Conservation (phyloP, 2,888 invertebrate genomes). For the Alcis repandata region DNA sequence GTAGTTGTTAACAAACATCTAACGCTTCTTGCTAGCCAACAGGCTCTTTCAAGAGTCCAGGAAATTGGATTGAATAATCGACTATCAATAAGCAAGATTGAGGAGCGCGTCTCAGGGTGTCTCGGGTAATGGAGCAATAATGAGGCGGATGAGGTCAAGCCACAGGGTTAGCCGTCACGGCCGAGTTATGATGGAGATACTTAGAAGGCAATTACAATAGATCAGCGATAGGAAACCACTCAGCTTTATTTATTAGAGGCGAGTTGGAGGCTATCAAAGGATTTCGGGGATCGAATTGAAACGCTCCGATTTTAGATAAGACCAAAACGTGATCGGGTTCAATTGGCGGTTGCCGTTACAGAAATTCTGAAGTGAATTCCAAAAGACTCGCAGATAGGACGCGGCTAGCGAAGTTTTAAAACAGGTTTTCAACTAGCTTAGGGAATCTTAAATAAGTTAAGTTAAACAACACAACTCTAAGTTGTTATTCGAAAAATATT, state of each 20-base stretch:
- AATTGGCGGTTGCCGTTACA: constrained; percentile 24
- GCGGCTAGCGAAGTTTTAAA: constrained; percentile 9
- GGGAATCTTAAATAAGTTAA: neutral
- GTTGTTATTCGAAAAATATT: neutral
- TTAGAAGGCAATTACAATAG: constrained; percentile 44
- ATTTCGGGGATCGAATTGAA: constrained; percentile 36
- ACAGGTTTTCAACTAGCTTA: constrained; percentile 1
- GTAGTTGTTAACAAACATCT: neutral
- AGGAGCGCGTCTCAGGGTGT: constrained; percentile 33
- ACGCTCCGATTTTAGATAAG: constrained; percentile 36
- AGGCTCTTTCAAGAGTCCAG: constrained; percentile 27
- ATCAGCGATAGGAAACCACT: constrained; percentile 34
- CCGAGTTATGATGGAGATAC: constrained; percentile 43
- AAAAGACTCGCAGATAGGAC: constrained; percentile 23
- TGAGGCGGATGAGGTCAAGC: constrained; percentile 39
- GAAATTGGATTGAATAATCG: constrained; percentile 42
- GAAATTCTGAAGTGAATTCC: constrained; percentile 15
- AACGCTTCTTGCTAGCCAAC: constrained; percentile 6
- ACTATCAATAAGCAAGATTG: constrained; percentile 42
- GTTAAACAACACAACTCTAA: constrained; percentile 7
- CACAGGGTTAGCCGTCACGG: constrained; percentile 29
- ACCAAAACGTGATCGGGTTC: constrained; percentile 34
- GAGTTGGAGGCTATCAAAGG: constrained; percentile 35
- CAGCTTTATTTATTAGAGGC: constrained; percentile 36
- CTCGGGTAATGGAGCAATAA: constrained; percentile 43